These are phyloP conservation scores for Grantiella picta DNA, from an alignment of 2,113 vertebrate species.

Conservation along the genomic window DNA sequence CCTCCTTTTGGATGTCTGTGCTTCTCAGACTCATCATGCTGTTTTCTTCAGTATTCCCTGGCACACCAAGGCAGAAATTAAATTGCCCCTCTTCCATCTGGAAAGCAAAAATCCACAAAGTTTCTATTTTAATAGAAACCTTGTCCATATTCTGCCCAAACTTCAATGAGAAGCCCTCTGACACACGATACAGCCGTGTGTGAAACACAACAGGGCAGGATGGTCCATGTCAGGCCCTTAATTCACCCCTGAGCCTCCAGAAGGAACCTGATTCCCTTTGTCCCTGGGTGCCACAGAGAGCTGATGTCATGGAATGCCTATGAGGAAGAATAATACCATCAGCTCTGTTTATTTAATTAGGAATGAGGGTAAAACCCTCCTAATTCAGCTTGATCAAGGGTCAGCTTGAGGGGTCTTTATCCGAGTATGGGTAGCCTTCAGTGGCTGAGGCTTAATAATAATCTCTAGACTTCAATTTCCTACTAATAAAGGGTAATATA, in stretches of 20 bases:
- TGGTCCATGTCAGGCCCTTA: conserved; percentile 18
- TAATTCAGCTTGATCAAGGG: conserved; percentile 64
- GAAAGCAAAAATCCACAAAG: conserved; percentile 1
- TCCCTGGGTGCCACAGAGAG: neutral
- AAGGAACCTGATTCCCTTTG: conserved; percentile 57
- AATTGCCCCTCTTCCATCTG: neutral
- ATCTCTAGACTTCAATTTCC: conserved; percentile 79
- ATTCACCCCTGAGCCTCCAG: neutral
- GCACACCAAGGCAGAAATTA: neutral
- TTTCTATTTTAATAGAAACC: conserved; percentile 32
- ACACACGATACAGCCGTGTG: conserved; percentile 19
- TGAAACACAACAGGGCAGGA: conserved; percentile 16
- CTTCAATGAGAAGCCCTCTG: conserved; percentile 14
- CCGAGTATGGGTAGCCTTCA: conserved; percentile 28
- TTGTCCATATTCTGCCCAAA: neutral
- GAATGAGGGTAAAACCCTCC: conserved; percentile 57
- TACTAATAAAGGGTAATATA: conserved; percentile 78
- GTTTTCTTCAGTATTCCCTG: neutral
- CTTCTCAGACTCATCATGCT: neutral
- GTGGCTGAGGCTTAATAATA: conserved; percentile 68
- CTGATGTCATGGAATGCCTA: conserved; percentile 67
- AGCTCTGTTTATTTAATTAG: conserved; percentile 73
- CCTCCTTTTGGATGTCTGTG: neutral
- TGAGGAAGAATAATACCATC: conserved; percentile 60
- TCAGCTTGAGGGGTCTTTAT: conserved; percentile 40